A percentile compares a stretch with the other conserved stretches of the same genome.
Conservation (phyloP, 2,797 vertebrate genomes). For the Hipposideros larvatus region DNA sequence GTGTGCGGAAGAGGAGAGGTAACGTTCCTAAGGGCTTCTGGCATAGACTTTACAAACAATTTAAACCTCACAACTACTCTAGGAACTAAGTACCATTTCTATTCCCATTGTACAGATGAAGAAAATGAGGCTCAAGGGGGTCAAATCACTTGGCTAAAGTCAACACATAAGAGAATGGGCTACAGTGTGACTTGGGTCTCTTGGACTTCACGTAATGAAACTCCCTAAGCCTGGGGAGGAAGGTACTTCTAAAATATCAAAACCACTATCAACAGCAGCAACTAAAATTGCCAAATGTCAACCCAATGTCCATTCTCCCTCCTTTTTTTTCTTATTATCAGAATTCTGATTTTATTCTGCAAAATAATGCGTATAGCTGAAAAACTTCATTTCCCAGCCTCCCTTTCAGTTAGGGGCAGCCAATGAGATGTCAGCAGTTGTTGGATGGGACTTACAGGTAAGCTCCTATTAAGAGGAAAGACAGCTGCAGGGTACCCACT, state of each 20-base stretch:
- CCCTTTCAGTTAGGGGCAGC: background rate
- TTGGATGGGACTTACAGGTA: background rate
- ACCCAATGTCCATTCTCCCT: background rate
- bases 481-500: background rate
- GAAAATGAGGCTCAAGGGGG: background rate
- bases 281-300: background rate
- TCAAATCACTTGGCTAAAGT: background rate
- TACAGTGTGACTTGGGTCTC: background rate
- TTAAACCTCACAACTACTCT: background rate
- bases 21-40: background rate
- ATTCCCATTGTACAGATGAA: background rate
- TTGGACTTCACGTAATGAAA: background rate
- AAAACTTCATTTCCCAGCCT: conserved; percentile 50
- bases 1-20: background rate
- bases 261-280: background rate
- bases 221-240: background rate
- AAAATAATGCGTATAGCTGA: background rate
- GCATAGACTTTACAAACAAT: background rate
- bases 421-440: background rate
- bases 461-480: background rate
- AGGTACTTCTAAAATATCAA: background rate
- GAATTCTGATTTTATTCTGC: background rate
- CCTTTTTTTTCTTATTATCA: background rate
- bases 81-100: background rate
- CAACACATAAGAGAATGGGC: background rate